Evolutionary conservation across 2,113 vertebrate genomes (phyloP), one percentile per base, ranked within the genome.

Genomic region (Halichoeres trimaculatus): DNA sequence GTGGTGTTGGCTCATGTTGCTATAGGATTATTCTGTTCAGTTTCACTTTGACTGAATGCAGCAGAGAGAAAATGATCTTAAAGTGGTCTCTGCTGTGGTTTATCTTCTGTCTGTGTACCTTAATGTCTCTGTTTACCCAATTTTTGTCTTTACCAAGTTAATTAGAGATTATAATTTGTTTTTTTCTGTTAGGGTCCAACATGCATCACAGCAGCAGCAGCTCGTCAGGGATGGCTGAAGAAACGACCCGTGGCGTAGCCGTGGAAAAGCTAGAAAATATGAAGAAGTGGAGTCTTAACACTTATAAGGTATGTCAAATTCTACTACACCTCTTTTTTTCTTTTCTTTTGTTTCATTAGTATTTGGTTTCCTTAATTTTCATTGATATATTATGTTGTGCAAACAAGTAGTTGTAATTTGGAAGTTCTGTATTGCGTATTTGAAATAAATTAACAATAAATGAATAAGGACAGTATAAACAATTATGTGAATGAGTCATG

Each of bases 261-360:
- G 97, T 96, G 80, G 98, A 99, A 86, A 99, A 99, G 85, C 94
- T 99, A 8, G 97, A 99, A 86, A 94, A 95, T 0, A 85, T 99
- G 88, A 98, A 96, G 91, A 97, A 98, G 59, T 99, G 98, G 98
- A 94, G 98, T 30, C 94, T 99, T 85, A 99, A 99, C 93, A 99
- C 97, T 0, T 98, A 98, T 78, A 98, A 98, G 96, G 98, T 98
- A 81, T 7, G 26, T 16, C 3, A 26, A 19, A 8, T 36, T 56
- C 22, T 47, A n/a, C n/a, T n/a, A n/a, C n/a, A n/a, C n/a, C n/a
- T n/a, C n/a, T n/a, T n/a, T n/a, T n/a, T n/a, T n/a, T n/a, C n/a
- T n/a, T n/a, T n/a, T n/a, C n/a, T n/a, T n/a, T n/a, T n/a, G n/a
- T n/a, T n/a, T n/a, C n/a, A n/a, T n/a, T n/a, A n/a, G n/a, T n/a